phyloP scores from a whole-genome alignment of 2,888 invertebrate genomes.

The Drosophila quasianomalipes region DNA sequence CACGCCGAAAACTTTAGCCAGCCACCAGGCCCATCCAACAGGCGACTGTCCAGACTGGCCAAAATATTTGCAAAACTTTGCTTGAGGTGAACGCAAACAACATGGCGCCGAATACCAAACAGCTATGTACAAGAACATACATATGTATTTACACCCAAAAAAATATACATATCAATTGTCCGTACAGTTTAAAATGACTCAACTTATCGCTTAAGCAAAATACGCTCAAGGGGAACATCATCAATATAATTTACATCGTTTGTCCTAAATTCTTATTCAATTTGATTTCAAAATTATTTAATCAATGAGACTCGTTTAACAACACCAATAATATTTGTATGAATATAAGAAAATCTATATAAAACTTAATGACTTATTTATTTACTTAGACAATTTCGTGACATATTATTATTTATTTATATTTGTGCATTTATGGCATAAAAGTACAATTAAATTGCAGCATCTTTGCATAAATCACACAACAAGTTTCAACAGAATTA shows the following conservation, averaged over 20 bases:
- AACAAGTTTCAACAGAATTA: not conserved
- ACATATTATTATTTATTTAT: not conserved
- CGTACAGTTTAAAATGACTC: not conserved
- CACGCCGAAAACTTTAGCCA: slow-evolving; percentile 76
- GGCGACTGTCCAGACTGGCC: slow-evolving; percentile 36
- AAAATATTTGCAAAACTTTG: slow-evolving; percentile 70
- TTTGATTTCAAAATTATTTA: not conserved
- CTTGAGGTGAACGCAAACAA: slow-evolving; percentile 79
- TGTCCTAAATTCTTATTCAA: not conserved
- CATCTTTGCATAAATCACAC: not conserved
- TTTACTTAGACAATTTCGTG: not conserved
- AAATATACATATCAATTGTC: not conserved
- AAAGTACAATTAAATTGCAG: not conserved
- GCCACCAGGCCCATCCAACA: not conserved
- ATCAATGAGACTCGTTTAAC: not conserved
- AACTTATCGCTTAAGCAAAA: not conserved
- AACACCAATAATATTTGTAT: not conserved
- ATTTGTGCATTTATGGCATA: not conserved
- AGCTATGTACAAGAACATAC: slow-evolving; percentile 43
- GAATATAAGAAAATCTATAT: not conserved
- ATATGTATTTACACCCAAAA: slow-evolving; percentile 3
- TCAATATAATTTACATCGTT: not conserved
- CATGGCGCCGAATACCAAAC: slow-evolving; percentile 75
- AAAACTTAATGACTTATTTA: not conserved
- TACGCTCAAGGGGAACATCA: not conserved